A percentile compares a stretch with the other conserved stretches of the same genome.
Conservation (phyloP, 2,888 invertebrate species). For the Tetragonisca angustula region DNA sequence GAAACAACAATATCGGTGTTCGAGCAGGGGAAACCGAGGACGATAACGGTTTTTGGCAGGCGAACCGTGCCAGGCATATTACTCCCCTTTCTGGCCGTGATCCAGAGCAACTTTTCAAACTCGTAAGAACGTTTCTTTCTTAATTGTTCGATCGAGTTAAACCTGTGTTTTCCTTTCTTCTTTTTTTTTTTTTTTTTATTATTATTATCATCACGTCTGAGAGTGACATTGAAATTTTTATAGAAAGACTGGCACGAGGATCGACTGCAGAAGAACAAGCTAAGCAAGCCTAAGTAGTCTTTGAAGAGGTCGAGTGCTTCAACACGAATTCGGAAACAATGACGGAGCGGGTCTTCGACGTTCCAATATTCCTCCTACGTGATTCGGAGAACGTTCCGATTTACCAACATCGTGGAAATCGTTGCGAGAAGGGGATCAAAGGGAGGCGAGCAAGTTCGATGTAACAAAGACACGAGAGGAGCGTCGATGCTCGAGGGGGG, state of each 20-base stretch:
- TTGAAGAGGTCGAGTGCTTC: neutral
- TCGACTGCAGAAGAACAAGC: neutral
- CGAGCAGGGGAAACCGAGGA: slow-evolving; percentile 16
- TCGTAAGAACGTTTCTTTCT: slow-evolving; percentile 36
- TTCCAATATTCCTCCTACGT: neutral
- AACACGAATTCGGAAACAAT: neutral
- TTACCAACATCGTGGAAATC: too few relatives aligned
- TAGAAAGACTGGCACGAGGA: neutral
- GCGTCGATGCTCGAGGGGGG: neutral
- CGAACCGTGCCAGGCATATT: slow-evolving; percentile 31
- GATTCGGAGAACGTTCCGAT: neutral
- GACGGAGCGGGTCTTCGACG: neutral
- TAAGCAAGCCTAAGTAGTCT: neutral
- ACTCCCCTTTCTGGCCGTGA: slow-evolving; percentile 32
- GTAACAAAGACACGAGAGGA: slow-evolving; percentile 12
- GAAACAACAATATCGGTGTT: slow-evolving; percentile 29
- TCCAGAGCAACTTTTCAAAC: slow-evolving; percentile 44
- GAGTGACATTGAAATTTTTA: neutral
- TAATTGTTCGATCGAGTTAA: slow-evolving; percentile 34
- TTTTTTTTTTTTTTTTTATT: neutral
- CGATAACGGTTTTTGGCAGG: slow-evolving; percentile 52
- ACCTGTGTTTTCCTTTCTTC: neutral
- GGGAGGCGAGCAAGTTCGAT: too few relatives aligned
- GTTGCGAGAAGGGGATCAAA: neutral
- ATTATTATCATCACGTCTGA: neutral